A percentile compares a stretch with the other conserved stretches of the same genome.
phyloP scores from a whole-genome alignment of 2,797 vertebrate genomes.

The Enteromius paludinosus region DNA sequence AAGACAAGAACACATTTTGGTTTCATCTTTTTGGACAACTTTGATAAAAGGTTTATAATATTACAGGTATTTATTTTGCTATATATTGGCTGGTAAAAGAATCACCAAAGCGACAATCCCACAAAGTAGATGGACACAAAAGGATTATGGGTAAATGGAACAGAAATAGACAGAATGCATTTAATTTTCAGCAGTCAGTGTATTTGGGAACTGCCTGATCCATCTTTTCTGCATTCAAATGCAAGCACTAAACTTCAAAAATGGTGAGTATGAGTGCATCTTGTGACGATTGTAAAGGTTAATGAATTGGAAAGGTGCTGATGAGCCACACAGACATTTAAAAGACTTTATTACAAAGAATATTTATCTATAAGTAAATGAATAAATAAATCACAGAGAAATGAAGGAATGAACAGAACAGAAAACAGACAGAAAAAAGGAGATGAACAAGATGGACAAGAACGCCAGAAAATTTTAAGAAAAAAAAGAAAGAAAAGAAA shows the following conservation, averaged over 20 bases:
- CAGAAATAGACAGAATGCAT: neutral
- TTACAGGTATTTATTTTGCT: conserved; percentile 6
- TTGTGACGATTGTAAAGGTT: neutral
- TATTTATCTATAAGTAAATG: conserved; percentile 40
- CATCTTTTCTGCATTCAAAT: neutral
- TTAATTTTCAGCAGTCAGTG: neutral
- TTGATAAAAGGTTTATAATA: too few relatives aligned
- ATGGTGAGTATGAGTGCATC: neutral
- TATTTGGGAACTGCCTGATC: neutral
- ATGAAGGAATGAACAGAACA: conserved; percentile 55
- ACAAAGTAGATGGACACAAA: conserved; percentile 42
- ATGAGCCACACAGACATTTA: conserved; percentile 49
- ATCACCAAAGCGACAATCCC: conserved; percentile 10
- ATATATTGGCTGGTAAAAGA: neutral
- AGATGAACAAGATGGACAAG: conserved; percentile 48
- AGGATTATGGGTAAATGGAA: conserved; percentile 35
- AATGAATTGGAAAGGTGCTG: neutral
- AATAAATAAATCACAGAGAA: conserved; percentile 43
- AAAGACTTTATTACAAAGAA: conserved; percentile 70
- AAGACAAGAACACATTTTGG: too few relatives aligned
- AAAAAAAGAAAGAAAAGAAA: neutral
- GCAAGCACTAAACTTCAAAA: neutral
- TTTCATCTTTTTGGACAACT: too few relatives aligned
- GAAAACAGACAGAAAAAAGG: conserved; percentile 33
- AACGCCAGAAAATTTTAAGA: neutral